Evolutionary conservation across 2,797 vertebrate species (phyloP), one percentile per base, ranked within the genome.

Genomic region (Craterocephalus amniculus): DNA sequence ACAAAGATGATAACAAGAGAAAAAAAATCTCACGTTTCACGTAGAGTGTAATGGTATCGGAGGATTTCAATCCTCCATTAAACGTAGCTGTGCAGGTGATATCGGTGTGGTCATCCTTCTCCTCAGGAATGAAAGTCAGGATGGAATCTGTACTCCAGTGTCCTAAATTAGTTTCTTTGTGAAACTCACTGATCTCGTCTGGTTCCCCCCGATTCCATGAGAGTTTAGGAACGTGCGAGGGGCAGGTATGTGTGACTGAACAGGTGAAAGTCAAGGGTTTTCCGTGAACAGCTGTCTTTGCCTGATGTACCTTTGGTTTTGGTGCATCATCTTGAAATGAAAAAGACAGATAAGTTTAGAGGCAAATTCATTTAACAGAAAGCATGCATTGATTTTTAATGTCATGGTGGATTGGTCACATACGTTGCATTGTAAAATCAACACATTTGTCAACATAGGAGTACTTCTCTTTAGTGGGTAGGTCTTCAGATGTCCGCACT

Each of bases 11-110:
- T 40, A 40, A 20, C 7, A 3, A n/a, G 34, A 18, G 1, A 18
- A 1, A 9, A 12, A 32, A 67, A 27, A 35, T 68, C 87, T 85
- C 65, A 93, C 92, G 81, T 90, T 90, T 93, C 9, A 94, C 51
- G 62, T 64, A 76, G 6, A 93, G 58, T 1, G 0, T 70, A 1
- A 75, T 0, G 7, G 0, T 38, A 4, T 0, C 0, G 7, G 3
- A 6, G 10, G 86, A 75, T 0, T 0, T 59, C 16, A 0, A 0
- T 1, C 0, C 0, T 14, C 80, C 81, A 2, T 74, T 1, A 45
- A 89, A 92, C 0, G 0, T 0, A 6, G 80, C 89, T 1, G 57
- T 86, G 52, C 93, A 94, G 26, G 31, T 83, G 58, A 93, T 0
- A 0, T 87, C 59, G 0, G 1, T n/a, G 78, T 89, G 76, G 59